A percentile compares a stretch with the other conserved stretches of the same genome.
Conservation (phyloP, 2,113 vertebrate species). For the Alethe diademata region DNA sequence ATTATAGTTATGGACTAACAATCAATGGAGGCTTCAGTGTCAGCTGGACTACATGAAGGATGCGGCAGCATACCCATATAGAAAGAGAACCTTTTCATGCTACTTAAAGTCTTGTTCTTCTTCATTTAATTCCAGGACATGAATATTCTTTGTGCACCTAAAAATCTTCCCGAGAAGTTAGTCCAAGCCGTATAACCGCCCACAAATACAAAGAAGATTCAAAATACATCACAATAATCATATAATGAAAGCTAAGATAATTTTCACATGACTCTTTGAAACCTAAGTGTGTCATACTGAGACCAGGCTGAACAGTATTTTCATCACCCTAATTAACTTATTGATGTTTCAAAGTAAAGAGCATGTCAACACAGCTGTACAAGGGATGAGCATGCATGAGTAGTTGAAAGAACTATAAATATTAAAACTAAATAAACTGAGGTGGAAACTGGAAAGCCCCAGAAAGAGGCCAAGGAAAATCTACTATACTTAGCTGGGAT, state of each 20-base stretch:
- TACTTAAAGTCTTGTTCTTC: background rate
- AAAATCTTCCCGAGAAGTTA: background rate
- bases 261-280: conserved; percentile 10
- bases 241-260: background rate
- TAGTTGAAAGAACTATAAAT: conserved; percentile 49
- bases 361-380: conserved; percentile 54
- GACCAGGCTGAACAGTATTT: conserved; percentile 44
- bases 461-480: conserved; percentile 53
- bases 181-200: background rate
- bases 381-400: conserved; percentile 32
- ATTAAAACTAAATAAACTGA: conserved; percentile 60
- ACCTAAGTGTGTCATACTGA: background rate
- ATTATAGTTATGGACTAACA: background rate
- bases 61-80: background rate
- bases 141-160: background rate
- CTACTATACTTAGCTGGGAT: conserved; percentile 51
- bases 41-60: background rate
- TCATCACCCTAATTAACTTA: conserved; percentile 60
- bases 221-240: background rate
- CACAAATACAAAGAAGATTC: background rate
- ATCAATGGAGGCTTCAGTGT: background rate
- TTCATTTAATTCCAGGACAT: background rate
- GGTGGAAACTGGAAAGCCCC: conserved; percentile 31
- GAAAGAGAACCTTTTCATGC: background rate
- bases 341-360: conserved; percentile 68